These are phyloP conservation scores for Conops quadrifasciatus DNA, from an alignment of 2,888 invertebrate genomes.

Conservation along the genomic window DNA sequence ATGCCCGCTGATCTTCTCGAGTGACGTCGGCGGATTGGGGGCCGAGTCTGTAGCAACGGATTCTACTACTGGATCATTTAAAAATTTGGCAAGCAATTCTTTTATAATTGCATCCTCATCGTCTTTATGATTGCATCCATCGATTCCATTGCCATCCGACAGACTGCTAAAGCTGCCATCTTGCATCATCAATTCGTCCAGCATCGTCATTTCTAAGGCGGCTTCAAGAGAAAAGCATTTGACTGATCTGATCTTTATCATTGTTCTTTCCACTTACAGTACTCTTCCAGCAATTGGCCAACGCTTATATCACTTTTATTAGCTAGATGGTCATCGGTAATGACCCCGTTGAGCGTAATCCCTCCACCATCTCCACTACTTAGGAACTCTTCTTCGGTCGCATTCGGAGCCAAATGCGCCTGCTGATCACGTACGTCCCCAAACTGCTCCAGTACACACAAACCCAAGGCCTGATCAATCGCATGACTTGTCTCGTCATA, in stretches of 20 bases:
- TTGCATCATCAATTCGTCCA: conserved; percentile 30
- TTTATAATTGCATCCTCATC: conserved; percentile 23
- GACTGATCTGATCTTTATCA: not conserved
- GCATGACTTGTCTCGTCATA: conserved; percentile 49
- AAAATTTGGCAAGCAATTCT: conserved; percentile 23
- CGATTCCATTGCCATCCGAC: not conserved
- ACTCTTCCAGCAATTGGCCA: conserved; percentile 21
- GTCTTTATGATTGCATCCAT: not conserved
- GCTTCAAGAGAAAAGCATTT: conserved; percentile 15
- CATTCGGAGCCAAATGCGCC: not conserved
- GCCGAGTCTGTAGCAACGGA: not conserved
- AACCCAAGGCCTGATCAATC: conserved; percentile 46
- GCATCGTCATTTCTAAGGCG: conserved; percentile 28
- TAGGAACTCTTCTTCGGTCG: not conserved
- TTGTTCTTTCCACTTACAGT: conserved; percentile 13
- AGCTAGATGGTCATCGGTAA: not conserved
- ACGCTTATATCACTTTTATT: not conserved
- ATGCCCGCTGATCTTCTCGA: not conserved
- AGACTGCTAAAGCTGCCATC: conserved; percentile 22
- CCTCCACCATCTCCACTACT: not conserved
- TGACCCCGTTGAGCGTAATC: not conserved
- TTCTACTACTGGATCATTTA: conserved; percentile 25
- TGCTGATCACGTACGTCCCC: not conserved
- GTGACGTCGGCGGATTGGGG: not conserved
- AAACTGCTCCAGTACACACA: conserved; percentile 40